These are phyloP conservation scores for Acrobasis repandana DNA, from an alignment of 2,888 invertebrate species.

Conservation along the genomic window DNA sequence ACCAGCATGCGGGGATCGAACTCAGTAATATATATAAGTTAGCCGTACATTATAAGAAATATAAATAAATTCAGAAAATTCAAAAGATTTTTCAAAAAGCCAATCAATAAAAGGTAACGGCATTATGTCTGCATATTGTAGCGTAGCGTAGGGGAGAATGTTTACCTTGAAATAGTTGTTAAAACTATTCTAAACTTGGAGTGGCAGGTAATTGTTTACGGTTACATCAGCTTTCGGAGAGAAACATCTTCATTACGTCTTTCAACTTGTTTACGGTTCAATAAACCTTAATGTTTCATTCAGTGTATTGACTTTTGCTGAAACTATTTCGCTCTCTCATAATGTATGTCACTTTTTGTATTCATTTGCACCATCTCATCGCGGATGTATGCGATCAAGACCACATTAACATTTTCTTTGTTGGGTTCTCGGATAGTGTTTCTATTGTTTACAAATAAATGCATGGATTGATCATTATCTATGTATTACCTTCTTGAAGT, in stretches of 20 bases:
- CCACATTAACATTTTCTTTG: slow-evolving; percentile 8
- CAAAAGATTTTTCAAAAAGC: background rate
- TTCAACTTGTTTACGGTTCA: slow-evolving; percentile 73
- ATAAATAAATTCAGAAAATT: too few species aligned
- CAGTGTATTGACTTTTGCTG: slow-evolving; percentile 33
- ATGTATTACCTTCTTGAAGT: too few species aligned
- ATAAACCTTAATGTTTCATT: slow-evolving; percentile 54
- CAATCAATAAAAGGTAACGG: background rate
- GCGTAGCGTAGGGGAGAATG: background rate
- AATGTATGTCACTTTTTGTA: slow-evolving; percentile 25
- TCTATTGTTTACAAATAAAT: background rate
- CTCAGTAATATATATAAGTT: too few species aligned
- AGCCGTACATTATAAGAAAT: too few species aligned
- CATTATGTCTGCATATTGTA: background rate
- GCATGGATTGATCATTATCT: too few species aligned
- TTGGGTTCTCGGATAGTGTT: background rate
- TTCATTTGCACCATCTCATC: background rate
- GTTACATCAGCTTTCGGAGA: slow-evolving; percentile 44
- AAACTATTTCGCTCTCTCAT: slow-evolving; percentile 31
- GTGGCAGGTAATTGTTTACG: slow-evolving; percentile 49
- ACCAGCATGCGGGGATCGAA: too few species aligned
- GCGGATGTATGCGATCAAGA: slow-evolving; percentile 13
- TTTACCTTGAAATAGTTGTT: slow-evolving; percentile 8
- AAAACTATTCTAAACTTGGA: slow-evolving; percentile 36
- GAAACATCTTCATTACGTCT: slow-evolving; percentile 70